Evolutionary conservation across 2,797 vertebrate species (phyloP), one percentile per base, ranked within the genome.

Genomic region (Antennarius maculatus): DNA sequence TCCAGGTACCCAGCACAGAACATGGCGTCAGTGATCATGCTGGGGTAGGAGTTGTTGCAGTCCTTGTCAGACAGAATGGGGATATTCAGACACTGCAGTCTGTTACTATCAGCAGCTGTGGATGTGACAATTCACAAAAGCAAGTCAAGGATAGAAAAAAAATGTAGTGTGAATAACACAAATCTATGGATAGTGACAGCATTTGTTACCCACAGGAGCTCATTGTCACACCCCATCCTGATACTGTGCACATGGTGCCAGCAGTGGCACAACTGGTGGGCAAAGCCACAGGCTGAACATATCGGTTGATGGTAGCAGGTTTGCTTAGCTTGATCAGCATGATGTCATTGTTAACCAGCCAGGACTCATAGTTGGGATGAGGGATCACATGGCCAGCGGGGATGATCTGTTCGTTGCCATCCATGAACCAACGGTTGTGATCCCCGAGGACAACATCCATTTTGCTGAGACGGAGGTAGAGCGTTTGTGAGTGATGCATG

Each of bases 401-500:
- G 7, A 12, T 34, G 5, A 34, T 34, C 31, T 34, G 31, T 34
- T 34, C 31, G 8, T 34, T 34, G 1, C 31, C 39, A 41, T 95
- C 94, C 1, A 23, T 71, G 27, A 61, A 3, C 31, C n/a, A 73
- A 61, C 89, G 82, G 76, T 92, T 89, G 63, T 95, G 79, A 52
- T 95, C 94, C 0, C 94, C 94, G 0, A 96, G 81, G 81, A 90
- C 90, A 15, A 95, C 87, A 68, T 94, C 91, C 50, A 95, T 63
- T 61, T 83, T 88, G 64, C 94, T 95, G 69, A 37, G 61, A 45
- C 18, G 42, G 57, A 53, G 28, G 23, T 1, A 58, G 0, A 54
- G 0, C 49, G 28, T 23, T 27, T 54, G 1, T 34, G 29, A 10
- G 39, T 50, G 12, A 56, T n/a, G 27, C 2, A 2, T 9, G 42